Evolutionary conservation across 2,113 vertebrate species (phyloP).

Genomic region (Siniperca knerii): DNA sequence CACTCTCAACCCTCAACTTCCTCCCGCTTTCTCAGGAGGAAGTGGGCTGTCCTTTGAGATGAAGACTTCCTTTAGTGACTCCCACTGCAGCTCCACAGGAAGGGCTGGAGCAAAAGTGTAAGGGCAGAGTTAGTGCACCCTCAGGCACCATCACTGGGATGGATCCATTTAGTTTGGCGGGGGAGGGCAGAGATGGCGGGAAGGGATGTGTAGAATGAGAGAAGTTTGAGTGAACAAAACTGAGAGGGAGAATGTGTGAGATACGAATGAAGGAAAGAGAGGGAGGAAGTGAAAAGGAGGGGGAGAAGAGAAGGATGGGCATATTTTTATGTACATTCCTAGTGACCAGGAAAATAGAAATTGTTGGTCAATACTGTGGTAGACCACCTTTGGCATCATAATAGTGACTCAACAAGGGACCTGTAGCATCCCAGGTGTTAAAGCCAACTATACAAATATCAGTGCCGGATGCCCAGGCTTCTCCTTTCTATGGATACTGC

Average conservation of each 20-base stretch:
- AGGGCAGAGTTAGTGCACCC: constrained; percentile 67
- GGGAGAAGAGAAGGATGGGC: neutral
- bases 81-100: constrained; percentile 73
- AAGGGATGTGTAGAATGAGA: constrained; percentile 1
- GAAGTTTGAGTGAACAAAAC: neutral
- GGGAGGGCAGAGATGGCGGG: neutral
- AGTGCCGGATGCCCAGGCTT: neutral
- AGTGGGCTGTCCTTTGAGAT: constrained; percentile 67
- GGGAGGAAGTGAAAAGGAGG: neutral
- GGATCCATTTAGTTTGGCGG: constrained; percentile 33
- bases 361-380: neutral
- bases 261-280: constrained; percentile 6
- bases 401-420: neutral
- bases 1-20: constrained; percentile 15
- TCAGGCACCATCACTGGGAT: constrained; percentile 63
- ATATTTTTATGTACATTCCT: neutral
- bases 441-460: neutral
- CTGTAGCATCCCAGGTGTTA: neutral
- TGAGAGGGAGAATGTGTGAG: neutral
- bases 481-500: neutral
- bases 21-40: constrained; percentile 55
- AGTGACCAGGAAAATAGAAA: neutral
- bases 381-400: neutral
- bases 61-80: constrained; percentile 66
- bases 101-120: constrained; percentile 58